A percentile compares a stretch with the other conserved stretches of the same genome.
These are phyloP conservation scores for Zenarchopterus dispar DNA, from an alignment of 2,797 vertebrate species.

Conservation along the genomic window DNA sequence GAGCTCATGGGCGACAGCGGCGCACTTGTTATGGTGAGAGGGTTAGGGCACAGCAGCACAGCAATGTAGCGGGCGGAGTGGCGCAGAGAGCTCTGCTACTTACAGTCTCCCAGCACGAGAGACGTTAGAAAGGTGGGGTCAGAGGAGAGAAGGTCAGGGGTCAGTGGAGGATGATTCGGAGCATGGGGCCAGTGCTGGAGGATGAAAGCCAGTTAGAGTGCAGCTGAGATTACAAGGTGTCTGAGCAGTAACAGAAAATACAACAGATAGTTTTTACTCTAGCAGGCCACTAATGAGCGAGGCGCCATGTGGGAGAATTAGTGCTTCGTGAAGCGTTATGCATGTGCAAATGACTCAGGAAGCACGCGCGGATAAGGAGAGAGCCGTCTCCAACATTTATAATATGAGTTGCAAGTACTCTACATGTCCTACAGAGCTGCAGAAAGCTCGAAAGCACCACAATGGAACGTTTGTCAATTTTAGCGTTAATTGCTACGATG, in stretches of 20 bases:
- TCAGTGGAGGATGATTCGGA: constrained; percentile 86
- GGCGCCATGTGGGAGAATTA: constrained; percentile 19
- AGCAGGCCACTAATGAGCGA: constrained; percentile 3
- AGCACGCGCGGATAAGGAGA: not conserved
- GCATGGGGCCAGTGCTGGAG: constrained; percentile 81
- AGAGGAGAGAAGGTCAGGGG: constrained; percentile 71
- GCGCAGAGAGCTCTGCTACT: constrained; percentile 62
- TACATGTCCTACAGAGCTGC: too few species aligned
- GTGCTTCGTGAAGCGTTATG: constrained; percentile 10
- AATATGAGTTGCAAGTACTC: too few species aligned
- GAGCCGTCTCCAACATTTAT: too few species aligned
- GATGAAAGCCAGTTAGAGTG: constrained; percentile 69
- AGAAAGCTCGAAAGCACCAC: too few species aligned
- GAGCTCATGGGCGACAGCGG: not conserved
- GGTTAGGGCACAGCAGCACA: constrained; percentile 44
- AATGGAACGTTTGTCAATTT: too few species aligned
- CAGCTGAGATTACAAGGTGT: constrained; percentile 21
- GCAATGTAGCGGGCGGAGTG: constrained; percentile 16
- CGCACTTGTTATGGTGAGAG: constrained; percentile 2
- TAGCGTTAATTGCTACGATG: too few species aligned
- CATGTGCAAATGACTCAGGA: constrained; percentile 24
- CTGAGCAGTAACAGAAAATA: constrained; percentile 17
- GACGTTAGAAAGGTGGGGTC: constrained; percentile 69
- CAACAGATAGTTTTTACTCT: constrained; percentile 21
- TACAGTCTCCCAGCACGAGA: constrained; percentile 74